A percentile compares a stretch with the other conserved stretches of the same genome.
Evolutionary conservation across 1,140 invertebrate genomes (phyloP).

Genomic region (Drosophila aff.): DNA sequence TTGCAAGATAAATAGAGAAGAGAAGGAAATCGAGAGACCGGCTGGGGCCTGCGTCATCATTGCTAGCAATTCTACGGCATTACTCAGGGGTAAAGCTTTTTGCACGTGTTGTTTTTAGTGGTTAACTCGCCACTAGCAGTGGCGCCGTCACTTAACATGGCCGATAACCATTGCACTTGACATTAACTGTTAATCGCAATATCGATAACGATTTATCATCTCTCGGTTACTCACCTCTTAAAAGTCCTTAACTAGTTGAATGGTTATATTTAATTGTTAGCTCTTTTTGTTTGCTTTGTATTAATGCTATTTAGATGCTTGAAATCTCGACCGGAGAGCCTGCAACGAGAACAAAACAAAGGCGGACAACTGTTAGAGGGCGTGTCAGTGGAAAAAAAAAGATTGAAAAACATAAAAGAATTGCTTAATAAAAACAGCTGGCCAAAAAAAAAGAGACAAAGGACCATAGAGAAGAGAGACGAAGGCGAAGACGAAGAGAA

Average conservation of each 20-base stretch:
- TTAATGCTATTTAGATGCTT: not conserved
- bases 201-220: conserved; percentile 8
- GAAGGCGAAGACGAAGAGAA: not conserved
- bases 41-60: conserved; percentile 31
- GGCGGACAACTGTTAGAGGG: conserved; percentile 14
- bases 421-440: conserved; percentile 26
- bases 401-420: not conserved
- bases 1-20: conserved; percentile 13
- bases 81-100: conserved; percentile 25
- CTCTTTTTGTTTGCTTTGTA: conserved; percentile 7
- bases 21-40: conserved; percentile 19
- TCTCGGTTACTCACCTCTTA: conserved; percentile 64
- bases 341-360: conserved; percentile 32
- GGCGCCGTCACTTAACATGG: conserved; percentile 19
- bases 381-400: conserved; percentile 3
- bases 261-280: conserved; percentile 20
- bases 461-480: conserved; percentile 1
- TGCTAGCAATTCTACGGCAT: conserved; percentile 12
- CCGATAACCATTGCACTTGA: conserved; percentile 40
- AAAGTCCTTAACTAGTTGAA: conserved; percentile 77
- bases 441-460: conserved; percentile 10
- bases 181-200: conserved; percentile 15
- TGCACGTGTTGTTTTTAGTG: conserved; percentile 36
- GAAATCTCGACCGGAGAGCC: conserved; percentile 64
- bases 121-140: conserved; percentile 9